A percentile compares a stretch with the other conserved stretches of the same genome.
These are phyloP conservation scores for Eueides isabella DNA, from an alignment of 1,140 invertebrate genomes.

Conservation along the genomic window DNA sequence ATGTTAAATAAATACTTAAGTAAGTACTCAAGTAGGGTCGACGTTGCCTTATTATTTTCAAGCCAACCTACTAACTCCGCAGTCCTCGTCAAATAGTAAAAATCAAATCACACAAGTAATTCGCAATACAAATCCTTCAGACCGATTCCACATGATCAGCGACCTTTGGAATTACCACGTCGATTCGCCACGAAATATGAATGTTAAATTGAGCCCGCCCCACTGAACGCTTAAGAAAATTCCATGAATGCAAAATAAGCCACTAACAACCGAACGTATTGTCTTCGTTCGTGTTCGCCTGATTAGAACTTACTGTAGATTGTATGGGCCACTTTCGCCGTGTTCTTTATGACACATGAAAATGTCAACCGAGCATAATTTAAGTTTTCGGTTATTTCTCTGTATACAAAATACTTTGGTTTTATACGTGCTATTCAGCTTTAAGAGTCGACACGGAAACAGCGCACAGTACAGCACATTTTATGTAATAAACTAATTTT, in stretches of 20 bases:
- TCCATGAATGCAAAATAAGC: constrained; percentile 81
- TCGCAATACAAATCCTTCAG: constrained; percentile 4
- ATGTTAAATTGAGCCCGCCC: constrained; percentile 67
- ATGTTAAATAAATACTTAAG: background rate
- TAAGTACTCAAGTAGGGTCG: background rate
- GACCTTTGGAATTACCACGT: constrained; percentile 69
- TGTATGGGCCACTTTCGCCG: constrained; percentile 49
- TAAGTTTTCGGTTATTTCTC: constrained; percentile 14
- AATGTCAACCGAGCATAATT: constrained; percentile 33
- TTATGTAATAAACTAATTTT: background rate
- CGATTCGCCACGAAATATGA: constrained; percentile 76
- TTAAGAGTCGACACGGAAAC: background rate
- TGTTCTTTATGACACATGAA: constrained; percentile 39
- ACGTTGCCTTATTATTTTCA: background rate
- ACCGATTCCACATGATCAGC: constrained; percentile 45
- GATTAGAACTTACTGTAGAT: constrained; percentile 68
- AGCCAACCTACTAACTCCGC: background rate
- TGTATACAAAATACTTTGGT: background rate
- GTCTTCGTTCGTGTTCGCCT: constrained; percentile 64
- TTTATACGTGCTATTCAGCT: background rate
- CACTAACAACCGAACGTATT: constrained; percentile 70
- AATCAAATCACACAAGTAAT: background rate
- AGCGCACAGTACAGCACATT: constrained; percentile 5
- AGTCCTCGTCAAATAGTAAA: background rate
- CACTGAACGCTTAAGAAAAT: constrained; percentile 74